Percentiles rank a stretch among this genome's conserved stretches.
Evolutionary conservation across 2,797 vertebrate genomes (phyloP).

Genomic region (Chanos chanos): DNA sequence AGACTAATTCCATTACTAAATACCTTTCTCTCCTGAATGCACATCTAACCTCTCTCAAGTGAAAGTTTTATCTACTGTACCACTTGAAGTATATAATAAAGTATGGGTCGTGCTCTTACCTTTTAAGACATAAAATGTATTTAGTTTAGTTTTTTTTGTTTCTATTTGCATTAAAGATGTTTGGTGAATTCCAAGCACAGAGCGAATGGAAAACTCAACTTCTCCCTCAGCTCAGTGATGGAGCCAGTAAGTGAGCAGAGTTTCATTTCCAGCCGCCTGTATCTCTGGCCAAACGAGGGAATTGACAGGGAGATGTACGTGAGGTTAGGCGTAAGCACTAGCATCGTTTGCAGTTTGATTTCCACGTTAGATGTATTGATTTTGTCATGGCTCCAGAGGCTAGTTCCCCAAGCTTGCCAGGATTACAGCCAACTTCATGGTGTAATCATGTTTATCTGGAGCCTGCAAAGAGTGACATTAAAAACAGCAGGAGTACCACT

Average conservation of each 20-base stretch:
- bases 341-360: slow-evolving; percentile 54
- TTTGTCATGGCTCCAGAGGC: slow-evolving; percentile 59
- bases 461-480: slow-evolving; percentile 27
- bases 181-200: slow-evolving; percentile 46
- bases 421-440: slow-evolving; percentile 57
- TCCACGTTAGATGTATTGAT: slow-evolving; percentile 70
- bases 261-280: too few relatives aligned
- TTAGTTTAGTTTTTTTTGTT: slow-evolving; percentile 53
- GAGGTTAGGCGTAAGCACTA: slow-evolving; percentile 11
- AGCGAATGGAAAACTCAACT: slow-evolving; percentile 1
- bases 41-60: too few relatives aligned
- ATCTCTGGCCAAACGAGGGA: not conserved
- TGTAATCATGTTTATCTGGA: slow-evolving; percentile 54
- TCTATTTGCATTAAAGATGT: slow-evolving; percentile 67
- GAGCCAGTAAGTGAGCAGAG: too few relatives aligned
- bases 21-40: slow-evolving; percentile 6
- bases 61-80: too few relatives aligned
- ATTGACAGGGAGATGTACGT: slow-evolving; percentile 1
- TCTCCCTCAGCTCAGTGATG: not conserved
- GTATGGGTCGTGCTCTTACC: too few relatives aligned
- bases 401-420: slow-evolving; percentile 19
- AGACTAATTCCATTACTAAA: slow-evolving; percentile 3
- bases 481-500: slow-evolving; percentile 2
- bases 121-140: slow-evolving; percentile 49
- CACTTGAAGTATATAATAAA: too few relatives aligned